Conservation (phyloP, 2,888 invertebrate species). For the Melanotus villosus region DNA sequence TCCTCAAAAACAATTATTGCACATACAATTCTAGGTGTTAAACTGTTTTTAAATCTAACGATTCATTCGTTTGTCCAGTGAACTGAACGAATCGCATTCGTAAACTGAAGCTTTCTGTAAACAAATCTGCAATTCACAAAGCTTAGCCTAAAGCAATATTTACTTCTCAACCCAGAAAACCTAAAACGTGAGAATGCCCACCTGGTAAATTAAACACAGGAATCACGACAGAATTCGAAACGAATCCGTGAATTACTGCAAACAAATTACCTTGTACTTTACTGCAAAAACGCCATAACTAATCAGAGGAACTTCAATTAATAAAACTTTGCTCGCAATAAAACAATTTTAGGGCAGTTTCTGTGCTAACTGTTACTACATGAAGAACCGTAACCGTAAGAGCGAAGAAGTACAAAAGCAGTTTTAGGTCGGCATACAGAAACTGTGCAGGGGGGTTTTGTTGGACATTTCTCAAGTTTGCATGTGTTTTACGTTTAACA, state of each 20-base stretch:
- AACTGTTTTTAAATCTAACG: background rate
- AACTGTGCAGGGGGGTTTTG: too few species aligned
- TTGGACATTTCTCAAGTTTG: constrained; percentile 16
- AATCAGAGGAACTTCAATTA: too few species aligned
- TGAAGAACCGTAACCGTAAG: too few species aligned
- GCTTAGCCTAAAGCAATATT: constrained; percentile 12
- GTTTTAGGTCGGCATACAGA: too few species aligned
- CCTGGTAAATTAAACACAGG: constrained; percentile 14
- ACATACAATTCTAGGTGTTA: too few species aligned
- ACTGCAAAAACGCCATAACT: too few species aligned
- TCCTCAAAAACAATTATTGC: too few species aligned
- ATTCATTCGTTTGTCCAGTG: background rate
- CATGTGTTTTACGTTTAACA: constrained; percentile 21
- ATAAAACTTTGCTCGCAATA: too few species aligned
- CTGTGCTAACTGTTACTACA: too few species aligned
- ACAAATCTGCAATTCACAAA: background rate
- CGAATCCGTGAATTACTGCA: background rate
- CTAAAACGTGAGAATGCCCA: constrained; percentile 21
- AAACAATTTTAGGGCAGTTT: too few species aligned
- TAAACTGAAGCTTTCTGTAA: constrained; percentile 2
- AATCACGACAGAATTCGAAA: constrained; percentile 7
- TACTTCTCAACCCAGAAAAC: constrained; percentile 7
- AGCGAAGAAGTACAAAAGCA: too few species aligned
- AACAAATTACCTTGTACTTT: too few species aligned
- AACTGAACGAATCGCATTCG: background rate